Conservation (phyloP, 2,113 vertebrate species). For the Ovis aries region DNA sequence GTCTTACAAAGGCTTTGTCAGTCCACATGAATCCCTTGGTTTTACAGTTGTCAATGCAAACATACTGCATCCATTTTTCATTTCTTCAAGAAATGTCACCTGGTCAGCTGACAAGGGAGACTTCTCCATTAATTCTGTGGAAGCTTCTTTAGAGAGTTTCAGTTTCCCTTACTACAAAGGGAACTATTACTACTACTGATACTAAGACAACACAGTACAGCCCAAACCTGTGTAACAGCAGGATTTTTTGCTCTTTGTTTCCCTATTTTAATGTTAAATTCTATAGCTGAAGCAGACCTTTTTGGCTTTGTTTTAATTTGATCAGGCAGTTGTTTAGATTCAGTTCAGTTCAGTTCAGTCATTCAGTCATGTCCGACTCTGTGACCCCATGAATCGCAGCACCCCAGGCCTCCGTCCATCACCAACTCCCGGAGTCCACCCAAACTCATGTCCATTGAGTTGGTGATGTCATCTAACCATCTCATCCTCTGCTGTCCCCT, state of each 20-base stretch:
- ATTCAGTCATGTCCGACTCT: neutral
- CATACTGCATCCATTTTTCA: neutral
- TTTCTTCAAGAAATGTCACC: neutral
- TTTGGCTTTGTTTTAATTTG: neutral
- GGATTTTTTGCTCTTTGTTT: neutral
- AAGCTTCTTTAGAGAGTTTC: neutral
- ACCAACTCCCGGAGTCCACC: neutral
- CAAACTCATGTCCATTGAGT: neutral
- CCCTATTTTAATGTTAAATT: neutral
- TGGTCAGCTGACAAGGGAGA: neutral
- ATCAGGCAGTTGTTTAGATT: neutral
- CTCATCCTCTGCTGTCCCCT: neutral
- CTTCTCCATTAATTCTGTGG: neutral
- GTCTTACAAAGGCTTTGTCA: neutral
- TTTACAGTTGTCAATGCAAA: neutral
- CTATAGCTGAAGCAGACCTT: neutral
- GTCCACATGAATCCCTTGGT: neutral
- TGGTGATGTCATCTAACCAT: neutral
- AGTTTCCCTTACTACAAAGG: neutral
- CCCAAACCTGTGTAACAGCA: neutral
- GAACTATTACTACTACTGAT: neutral
- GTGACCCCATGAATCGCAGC: accelerated
- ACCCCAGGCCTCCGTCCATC: neutral
- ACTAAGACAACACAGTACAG: neutral
- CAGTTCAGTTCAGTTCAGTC: neutral